Base-by-base conservation (phyloP, 2,797 vertebrate genomes). In the Fistularia commersonii region DNA sequence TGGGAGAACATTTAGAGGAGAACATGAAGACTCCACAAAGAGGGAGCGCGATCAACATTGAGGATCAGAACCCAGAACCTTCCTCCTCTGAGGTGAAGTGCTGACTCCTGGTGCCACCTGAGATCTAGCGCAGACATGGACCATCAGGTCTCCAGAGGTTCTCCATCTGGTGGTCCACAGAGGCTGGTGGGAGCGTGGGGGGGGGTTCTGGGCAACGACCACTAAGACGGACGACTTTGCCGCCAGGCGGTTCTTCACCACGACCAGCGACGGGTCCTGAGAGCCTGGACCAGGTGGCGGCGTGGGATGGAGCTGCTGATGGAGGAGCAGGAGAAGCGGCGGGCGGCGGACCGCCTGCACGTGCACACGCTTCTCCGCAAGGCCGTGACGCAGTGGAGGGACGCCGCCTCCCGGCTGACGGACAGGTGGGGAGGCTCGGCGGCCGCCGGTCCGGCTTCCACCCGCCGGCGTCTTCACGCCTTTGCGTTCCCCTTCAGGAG, bases 181-280 rank as follows among this genome's bases (percentile, higher is more conserved):
- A 35, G 34, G 34, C n/a, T 35, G 15, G 10, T 31, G 14, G 10
- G 9, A 37, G 23, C 6, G 34, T 35, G n/a, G n/a, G n/a, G n/a
- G 8, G 4, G 3, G 6, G 6, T 3, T 34, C 32, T 46, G 45
- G 15, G 36, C 34, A 2, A 11, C 8, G 11, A 32, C 32, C 1
- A 6, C 44, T 33, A 8, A 45, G 11, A 11, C 32, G 32, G 11
- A n/a, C 8, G 11, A 11, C 3, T 0, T 8, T 46, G 3, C 71
- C 44, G 37, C 32, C 54, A 98, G 96, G 95, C 95, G 12, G 52
- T 91, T 41, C 74, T 92, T 32, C 92, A 94, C 1, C 85, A 83
- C 0, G 80, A 94, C 51, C 76, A 14, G 51, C 69, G 48, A 9
- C 72, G 75, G 8, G 7, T 92, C 61, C 52, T 1, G 41, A 64